These are phyloP conservation scores for Panopea generosa DNA, from an alignment of 2,888 invertebrate genomes.

Conservation along the genomic window DNA sequence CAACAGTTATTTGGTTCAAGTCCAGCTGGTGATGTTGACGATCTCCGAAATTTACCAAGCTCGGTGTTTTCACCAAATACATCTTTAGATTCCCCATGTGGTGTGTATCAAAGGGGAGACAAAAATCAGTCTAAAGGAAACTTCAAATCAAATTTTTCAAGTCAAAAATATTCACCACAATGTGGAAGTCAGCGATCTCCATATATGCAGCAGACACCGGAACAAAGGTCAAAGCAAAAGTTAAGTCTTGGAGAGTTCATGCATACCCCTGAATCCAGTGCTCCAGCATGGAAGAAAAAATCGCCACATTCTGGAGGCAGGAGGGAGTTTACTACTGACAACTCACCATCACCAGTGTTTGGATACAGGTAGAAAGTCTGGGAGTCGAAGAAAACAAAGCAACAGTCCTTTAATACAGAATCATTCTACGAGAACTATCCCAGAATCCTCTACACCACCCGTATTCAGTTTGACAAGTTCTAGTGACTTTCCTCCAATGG, in stretches of 20 bases:
- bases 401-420: slow-evolving; percentile 58
- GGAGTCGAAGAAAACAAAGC: slow-evolving; percentile 53
- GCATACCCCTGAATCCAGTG: slow-evolving; percentile 66
- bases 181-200: slow-evolving; percentile 61
- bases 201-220: slow-evolving; percentile 59
- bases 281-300: slow-evolving; percentile 64
- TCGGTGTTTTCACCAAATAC: slow-evolving; percentile 71
- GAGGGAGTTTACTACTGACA: slow-evolving; percentile 50
- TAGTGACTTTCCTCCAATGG: slow-evolving; percentile 77
- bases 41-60: slow-evolving; percentile 52
- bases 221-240: slow-evolving; percentile 70
- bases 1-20: slow-evolving; percentile 75
- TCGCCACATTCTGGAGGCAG: slow-evolving; percentile 68
- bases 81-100: slow-evolving; percentile 64
- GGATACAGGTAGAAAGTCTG: slow-evolving; percentile 51
- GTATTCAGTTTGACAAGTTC: slow-evolving; percentile 71
- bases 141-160: slow-evolving; percentile 34
- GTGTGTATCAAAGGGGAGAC: slow-evolving; percentile 35
- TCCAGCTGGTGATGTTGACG: slow-evolving; percentile 65
- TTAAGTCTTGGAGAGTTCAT: slow-evolving; percentile 78
- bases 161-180: slow-evolving; percentile 57
- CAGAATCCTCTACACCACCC: slow-evolving; percentile 46
- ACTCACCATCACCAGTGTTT: slow-evolving; percentile 59
- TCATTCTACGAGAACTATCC: slow-evolving; percentile 2
- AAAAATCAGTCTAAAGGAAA: slow-evolving; percentile 38